These are phyloP conservation scores for Hyposoter didymator DNA, from an alignment of 2,888 invertebrate genomes.

Conservation along the genomic window DNA sequence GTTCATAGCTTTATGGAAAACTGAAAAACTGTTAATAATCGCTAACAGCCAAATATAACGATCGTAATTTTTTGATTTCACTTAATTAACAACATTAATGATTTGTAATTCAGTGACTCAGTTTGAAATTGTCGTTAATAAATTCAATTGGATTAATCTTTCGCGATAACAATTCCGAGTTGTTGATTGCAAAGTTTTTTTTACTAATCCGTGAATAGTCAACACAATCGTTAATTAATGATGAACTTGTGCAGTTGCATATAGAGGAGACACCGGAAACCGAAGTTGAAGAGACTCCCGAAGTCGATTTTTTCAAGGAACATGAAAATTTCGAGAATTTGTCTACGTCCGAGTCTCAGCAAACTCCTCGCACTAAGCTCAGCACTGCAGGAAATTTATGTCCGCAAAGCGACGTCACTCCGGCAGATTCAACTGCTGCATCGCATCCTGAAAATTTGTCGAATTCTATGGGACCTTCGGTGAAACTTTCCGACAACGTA, in stretches of 20 bases:
- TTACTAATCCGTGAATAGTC: not conserved
- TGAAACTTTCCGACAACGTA: slow-evolving; percentile 77
- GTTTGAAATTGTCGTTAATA: not conserved
- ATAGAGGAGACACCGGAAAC: slow-evolving; percentile 88
- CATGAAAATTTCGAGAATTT: slow-evolving; percentile 85
- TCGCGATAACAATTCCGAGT: not conserved
- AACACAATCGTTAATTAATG: not conserved
- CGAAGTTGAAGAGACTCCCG: slow-evolving; percentile 88
- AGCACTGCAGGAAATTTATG: slow-evolving; percentile 9
- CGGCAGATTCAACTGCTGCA: slow-evolving; percentile 55
- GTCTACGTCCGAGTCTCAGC: slow-evolving; percentile 25
- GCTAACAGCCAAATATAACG: not conserved
- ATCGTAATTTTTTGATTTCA: not conserved
- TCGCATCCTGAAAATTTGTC: slow-evolving; percentile 63
- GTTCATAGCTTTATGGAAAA: not conserved
- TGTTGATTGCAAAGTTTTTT: not conserved
- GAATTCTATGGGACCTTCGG: slow-evolving; percentile 76
- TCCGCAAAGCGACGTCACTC: slow-evolving; percentile 34
- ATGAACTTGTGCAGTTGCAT: slow-evolving; percentile 87
- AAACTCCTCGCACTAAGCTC: slow-evolving; percentile 23
- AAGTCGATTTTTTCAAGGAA: slow-evolving; percentile 97
- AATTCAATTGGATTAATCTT: not conserved
- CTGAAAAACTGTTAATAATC: not conserved
- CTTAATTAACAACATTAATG: not conserved
- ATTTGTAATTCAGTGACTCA: not conserved